Base-by-base conservation (phyloP, 37 sponge, comb jelly and placozoan species). In the Spongilla lacustris region DNA sequence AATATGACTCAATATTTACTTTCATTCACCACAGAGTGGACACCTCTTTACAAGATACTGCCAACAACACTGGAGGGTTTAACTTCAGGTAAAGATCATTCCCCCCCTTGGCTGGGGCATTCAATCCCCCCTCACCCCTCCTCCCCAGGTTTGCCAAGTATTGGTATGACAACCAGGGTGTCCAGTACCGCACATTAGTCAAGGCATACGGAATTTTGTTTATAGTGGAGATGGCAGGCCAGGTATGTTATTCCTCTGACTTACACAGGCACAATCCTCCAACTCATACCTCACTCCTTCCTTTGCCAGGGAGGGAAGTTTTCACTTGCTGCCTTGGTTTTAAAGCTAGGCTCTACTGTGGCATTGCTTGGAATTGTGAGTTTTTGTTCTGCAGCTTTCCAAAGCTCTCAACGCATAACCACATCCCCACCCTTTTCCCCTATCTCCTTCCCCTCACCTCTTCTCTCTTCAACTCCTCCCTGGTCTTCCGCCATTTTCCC, bases 201-300 rank as follows among this genome's bases (percentile, higher is more conserved):
- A 93, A 93, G 75, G 90, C 90, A 0, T 93, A 93, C 50, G 93
- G 93, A 12, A 89, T 93, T 10, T 71, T 69, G 29, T 87, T 93
- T 67, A 73, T 76, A 50, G 67, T 93, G 26, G 80, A 84, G 32
- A 34, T 83, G n/a, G 25, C 38, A 68, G 93, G 93, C 21, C 26
- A 49, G 67, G 93, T 89, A 34, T 69, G 82, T 31, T 6, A 30
- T 4, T 73, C 35, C 0, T 2, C 3, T 72, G 28, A 17, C 34
- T 8, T 35, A 48, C n/a, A n/a, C n/a, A 33, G 6, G 2, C 19
- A 66, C 29, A 27, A 31, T 80, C 30, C 31, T 5, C 50, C 28
- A 80, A 19, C 29, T 2, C 2, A 73, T 49, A 73, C 5, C 36
- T 30, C 67, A 10, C 67, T 8, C 48, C 28, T 87, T 36, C 28